Evolutionary conservation across 2,888 invertebrate genomes (phyloP).

Genomic region (Cheilosia vernalis): DNA sequence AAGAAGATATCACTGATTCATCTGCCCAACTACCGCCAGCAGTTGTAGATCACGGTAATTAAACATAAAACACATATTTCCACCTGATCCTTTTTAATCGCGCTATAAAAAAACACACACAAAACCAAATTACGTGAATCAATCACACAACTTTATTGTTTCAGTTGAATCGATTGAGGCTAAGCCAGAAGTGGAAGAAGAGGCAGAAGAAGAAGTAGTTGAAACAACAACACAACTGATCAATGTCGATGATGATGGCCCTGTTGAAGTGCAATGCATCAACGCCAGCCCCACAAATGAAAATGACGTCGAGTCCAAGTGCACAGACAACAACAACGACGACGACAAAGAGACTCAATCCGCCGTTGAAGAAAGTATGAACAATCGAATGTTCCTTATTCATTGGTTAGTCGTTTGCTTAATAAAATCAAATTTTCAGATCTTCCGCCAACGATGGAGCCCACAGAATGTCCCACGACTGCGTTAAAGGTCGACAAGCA

Average conservation of each 20-base stretch:
- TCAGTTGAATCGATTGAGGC: conserved; percentile 70
- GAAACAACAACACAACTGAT: conserved; percentile 1
- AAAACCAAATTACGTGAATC: conserved; percentile 46
- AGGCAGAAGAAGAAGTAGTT: conserved; percentile 8
- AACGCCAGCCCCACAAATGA: conserved; percentile 18
- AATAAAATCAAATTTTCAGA: conserved; percentile 73
- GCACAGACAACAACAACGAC: conserved; percentile 12
- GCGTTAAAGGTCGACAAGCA: conserved; percentile 65
- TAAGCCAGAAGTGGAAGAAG: conserved; percentile 22
- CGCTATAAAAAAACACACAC: conserved; percentile 53
- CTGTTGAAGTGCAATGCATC: conserved; percentile 13
- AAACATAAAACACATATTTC: conserved; percentile 52
- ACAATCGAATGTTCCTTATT: conserved; percentile 20
- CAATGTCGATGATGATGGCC: not conserved
- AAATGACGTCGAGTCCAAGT: conserved; percentile 9
- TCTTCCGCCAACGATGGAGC: conserved; percentile 24
- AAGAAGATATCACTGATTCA: conserved; percentile 38
- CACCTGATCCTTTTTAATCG: conserved; percentile 62
- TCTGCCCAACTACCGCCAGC: conserved; percentile 8
- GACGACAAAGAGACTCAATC: conserved; percentile 12
- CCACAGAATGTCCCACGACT: conserved; percentile 24
- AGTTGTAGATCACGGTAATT: conserved; percentile 69
- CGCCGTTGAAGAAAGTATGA: conserved; percentile 57
- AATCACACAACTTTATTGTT: conserved; percentile 73
- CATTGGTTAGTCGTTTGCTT: conserved; percentile 45